phyloP scores from a whole-genome alignment of 2,797 vertebrate genomes.

The Crypturellus tataupa region DNA sequence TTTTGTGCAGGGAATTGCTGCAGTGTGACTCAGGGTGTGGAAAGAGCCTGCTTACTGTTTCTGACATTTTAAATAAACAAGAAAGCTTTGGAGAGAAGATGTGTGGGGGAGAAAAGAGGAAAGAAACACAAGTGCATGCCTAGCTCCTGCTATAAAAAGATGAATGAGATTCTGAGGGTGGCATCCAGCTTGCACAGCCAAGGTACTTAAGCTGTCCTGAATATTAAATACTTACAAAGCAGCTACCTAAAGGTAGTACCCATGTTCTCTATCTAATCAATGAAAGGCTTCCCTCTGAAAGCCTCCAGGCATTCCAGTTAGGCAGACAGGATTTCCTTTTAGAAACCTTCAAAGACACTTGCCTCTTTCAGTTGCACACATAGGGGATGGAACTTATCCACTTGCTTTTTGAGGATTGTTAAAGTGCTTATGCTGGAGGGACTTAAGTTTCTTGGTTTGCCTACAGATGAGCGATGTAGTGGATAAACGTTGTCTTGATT shows the following conservation, averaged over 20 bases:
- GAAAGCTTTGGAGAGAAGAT: not conserved
- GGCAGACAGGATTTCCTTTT: not conserved
- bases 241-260: not conserved
- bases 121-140: not conserved
- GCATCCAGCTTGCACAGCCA: not conserved
- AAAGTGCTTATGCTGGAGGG: not conserved
- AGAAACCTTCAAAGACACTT: slow-evolving; percentile 4
- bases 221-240: not conserved
- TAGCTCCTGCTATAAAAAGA: not conserved
- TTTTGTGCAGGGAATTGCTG: not conserved
- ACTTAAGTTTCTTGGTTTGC: not conserved
- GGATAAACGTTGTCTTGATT: not conserved
- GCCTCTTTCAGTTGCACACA: not conserved
- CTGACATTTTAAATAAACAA: not conserved
- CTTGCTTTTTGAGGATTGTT: not conserved
- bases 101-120: not conserved
- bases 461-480: not conserved
- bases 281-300: not conserved
- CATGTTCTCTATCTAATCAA: not conserved
- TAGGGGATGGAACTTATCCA: not conserved
- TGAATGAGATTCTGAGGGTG: not conserved
- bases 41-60: not conserved
- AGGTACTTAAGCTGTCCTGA: not conserved
- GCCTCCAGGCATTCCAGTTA: not conserved
- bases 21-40: not conserved